These are phyloP conservation scores for Odontesthes bonariensis DNA, from an alignment of 2,113 vertebrate species.

Conservation along the genomic window DNA sequence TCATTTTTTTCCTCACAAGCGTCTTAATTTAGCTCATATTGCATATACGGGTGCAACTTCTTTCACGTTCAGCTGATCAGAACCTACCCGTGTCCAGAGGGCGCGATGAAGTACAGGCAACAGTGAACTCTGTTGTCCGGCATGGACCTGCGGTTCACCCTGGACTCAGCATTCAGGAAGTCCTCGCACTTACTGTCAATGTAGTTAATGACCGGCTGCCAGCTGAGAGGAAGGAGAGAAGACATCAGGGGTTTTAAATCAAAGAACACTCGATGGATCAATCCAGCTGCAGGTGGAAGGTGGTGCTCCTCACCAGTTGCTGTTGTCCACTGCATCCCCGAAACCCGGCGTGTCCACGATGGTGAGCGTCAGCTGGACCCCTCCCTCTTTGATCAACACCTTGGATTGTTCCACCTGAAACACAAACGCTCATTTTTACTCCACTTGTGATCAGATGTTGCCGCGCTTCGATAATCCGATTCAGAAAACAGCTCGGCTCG, in stretches of 20 bases:
- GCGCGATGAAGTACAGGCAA: conserved; percentile 84
- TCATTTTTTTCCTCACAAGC: too few species aligned
- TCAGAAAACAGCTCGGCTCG: background rate
- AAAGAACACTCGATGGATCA: background rate
- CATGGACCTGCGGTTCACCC: conserved; percentile 82
- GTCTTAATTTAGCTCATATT: background rate
- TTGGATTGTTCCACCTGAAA: conserved; percentile 86
- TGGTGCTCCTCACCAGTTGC: conserved; percentile 80
- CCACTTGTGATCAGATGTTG: background rate
- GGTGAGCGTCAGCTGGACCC: conserved; percentile 86
- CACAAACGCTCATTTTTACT: conserved; percentile 3
- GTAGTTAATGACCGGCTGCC: conserved; percentile 84
- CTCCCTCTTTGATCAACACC: conserved; percentile 85
- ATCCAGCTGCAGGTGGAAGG: background rate
- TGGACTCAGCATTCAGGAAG: conserved; percentile 83
- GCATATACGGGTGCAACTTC: background rate
- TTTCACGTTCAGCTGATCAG: conserved; percentile 3
- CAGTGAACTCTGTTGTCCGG: conserved; percentile 85
- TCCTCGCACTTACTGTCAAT: conserved; percentile 85
- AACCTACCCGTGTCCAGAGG: conserved; percentile 83
- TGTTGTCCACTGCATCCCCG: conserved; percentile 86
- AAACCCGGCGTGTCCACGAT: conserved; percentile 87
- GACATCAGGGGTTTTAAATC: background rate
- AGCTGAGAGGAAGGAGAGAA: conserved; percentile 61
- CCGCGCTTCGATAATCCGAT: background rate